Base-by-base conservation (phyloP, 2,888 invertebrate genomes). In the Melanchra persicariae region DNA sequence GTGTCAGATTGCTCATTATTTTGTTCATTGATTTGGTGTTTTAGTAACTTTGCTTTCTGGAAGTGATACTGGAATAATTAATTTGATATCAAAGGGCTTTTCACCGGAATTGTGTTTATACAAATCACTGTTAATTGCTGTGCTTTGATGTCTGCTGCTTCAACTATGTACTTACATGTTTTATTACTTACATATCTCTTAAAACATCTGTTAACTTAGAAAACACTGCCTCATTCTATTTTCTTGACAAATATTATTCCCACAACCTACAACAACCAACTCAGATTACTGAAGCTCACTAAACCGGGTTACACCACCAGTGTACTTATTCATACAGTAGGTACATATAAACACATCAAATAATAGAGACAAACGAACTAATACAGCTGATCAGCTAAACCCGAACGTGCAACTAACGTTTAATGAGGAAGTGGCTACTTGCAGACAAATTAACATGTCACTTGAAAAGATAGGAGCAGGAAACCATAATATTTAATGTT, bases 351-450 rank as follows among this genome's bases (percentile, higher is more conserved):
- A 90, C 88, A 90, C 85, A 85, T 12, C 74, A 75, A 87, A 87
- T 90, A 92, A 90, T 91, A 91, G 88, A 91, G 89, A 92, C 88
- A 91, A 93, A 91, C 87, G 61, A 82, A 86, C 90, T 89, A 91
- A 92, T 93, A 90, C 92, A 92, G 92, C 88, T 86, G 86, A 90
- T 90, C 90, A 89, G 90, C 93, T 91, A 88, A 91, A 91, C 91
- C 89, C 89, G 89, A 93, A 93, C 93, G 91, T 84, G 93, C 92
- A 93, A 94, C 93, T 93, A 94, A 91, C 90, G 81, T 84, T 91
- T 95, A 95, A 96, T 95, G 93, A 96, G 96, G 96, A 96, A 94
- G 94, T 93, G 85, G 82, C 93, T 95, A 94, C 95, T 95, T 96
- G 93, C 89, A 87, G 86, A 90, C 89, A 90, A 93, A 94, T 94